These are phyloP conservation scores for Aphodius sticticus DNA, from an alignment of 2,888 invertebrate genomes.

Conservation along the genomic window DNA sequence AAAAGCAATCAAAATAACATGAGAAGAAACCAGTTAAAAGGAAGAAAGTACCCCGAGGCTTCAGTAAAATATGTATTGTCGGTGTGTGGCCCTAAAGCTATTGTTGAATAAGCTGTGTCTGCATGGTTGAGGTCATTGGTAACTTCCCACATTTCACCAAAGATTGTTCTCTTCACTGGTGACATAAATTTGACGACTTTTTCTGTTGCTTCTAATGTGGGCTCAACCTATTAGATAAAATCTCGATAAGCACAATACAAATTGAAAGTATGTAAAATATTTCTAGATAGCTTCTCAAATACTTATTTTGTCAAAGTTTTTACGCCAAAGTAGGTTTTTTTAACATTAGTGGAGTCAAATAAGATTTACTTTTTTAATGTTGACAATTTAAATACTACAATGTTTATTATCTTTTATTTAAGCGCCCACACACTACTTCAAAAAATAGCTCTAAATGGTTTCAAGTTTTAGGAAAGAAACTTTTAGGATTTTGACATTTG, in stretches of 20 bases:
- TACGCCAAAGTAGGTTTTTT: too few species aligned
- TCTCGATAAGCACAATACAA: background rate
- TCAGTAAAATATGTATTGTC: slow-evolving; percentile 82
- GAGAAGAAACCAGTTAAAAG: background rate
- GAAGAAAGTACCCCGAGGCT: slow-evolving; percentile 69
- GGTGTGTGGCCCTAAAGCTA: slow-evolving; percentile 74
- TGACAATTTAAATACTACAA: too few species aligned
- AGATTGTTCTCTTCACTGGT: slow-evolving; percentile 73
- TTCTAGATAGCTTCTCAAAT: too few species aligned
- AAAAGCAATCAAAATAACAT: background rate
- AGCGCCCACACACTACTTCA: too few species aligned
- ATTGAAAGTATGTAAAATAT: too few species aligned
- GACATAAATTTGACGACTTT: slow-evolving; percentile 65
- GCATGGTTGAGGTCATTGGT: slow-evolving; percentile 66
- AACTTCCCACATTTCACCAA: slow-evolving; percentile 78
- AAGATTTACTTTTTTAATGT: too few species aligned
- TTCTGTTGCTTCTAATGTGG: slow-evolving; percentile 63
- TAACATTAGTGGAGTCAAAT: too few species aligned
- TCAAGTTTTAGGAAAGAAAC: too few species aligned
- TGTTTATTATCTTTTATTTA: too few species aligned
- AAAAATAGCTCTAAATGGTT: too few species aligned
- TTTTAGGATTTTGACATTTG: too few species aligned
- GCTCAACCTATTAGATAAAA: slow-evolving; percentile 59
- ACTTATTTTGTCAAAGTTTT: too few species aligned
- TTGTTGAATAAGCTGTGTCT: slow-evolving; percentile 78